These are phyloP conservation scores for Xestia xanthographa DNA, from an alignment of 2,888 invertebrate genomes.

Conservation along the genomic window DNA sequence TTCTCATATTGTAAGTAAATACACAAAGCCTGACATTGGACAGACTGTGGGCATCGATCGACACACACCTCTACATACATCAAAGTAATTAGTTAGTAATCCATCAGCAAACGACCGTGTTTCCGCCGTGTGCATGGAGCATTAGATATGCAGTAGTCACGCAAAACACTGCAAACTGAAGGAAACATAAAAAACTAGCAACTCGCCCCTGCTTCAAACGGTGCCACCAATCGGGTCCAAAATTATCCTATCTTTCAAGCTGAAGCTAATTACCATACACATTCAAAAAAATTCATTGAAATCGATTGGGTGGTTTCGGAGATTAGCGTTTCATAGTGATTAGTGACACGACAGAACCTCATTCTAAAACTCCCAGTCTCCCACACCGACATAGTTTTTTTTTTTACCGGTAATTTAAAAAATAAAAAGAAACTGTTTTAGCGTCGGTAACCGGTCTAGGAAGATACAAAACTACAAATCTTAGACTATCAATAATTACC, in stretches of 20 bases:
- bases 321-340: no score
- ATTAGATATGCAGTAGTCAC: conserved; percentile 25
- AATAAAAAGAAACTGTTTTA: no score
- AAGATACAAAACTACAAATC: conserved; percentile 8
- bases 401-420: no score
- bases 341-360: no score
- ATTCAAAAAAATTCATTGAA: no score
- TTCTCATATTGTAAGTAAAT: no score
- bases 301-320: no score
- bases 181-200: neutral
- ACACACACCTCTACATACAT: conserved; percentile 1
- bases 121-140: conserved; percentile 12
- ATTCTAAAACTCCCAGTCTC: no score
- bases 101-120: conserved; percentile 4
- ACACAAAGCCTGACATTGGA: neutral
- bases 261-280: no score
- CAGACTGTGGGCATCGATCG: neutral
- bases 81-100: conserved; percentile 19
- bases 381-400: no score
- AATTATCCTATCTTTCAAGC: no score
- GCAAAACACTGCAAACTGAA: neutral
- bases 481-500: conserved; percentile 24
- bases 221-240: neutral
- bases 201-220: neutral
- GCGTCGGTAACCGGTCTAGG: no score